These are phyloP conservation scores for Andrena flavipes DNA, from an alignment of 2,888 invertebrate species.

Conservation along the genomic window DNA sequence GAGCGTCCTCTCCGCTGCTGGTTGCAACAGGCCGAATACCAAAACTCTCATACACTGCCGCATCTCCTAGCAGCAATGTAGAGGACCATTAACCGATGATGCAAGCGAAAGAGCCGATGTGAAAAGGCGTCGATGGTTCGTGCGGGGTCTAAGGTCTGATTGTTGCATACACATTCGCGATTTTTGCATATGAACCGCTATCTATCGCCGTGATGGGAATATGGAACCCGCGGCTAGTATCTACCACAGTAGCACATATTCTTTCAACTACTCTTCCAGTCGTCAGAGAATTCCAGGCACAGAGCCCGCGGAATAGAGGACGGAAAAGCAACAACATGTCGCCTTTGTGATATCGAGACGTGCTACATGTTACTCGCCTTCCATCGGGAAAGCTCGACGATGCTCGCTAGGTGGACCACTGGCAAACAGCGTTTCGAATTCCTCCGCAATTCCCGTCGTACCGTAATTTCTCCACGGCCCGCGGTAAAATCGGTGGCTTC, in stretches of 20 bases:
- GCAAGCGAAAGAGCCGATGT: neutral
- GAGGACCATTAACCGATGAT: neutral
- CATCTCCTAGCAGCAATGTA: neutral
- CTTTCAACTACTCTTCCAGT: too few species aligned
- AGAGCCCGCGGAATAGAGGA: neutral
- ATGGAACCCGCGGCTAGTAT: neutral
- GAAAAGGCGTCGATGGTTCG: neutral
- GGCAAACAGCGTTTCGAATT: slow-evolving; percentile 32
- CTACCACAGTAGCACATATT: neutral
- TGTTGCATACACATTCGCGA: neutral
- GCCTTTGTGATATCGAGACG: neutral
- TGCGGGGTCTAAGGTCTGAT: neutral
- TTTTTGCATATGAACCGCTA: slow-evolving; percentile 1
- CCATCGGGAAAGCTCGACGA: slow-evolving; percentile 14
- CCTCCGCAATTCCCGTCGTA: slow-evolving; percentile 29
- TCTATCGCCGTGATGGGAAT: neutral
- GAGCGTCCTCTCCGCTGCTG: neutral
- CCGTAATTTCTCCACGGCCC: slow-evolving; percentile 32
- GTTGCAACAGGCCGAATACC: neutral
- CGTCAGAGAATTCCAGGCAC: too few species aligned
- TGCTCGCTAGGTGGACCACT: neutral
- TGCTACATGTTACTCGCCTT: neutral
- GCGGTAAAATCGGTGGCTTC: slow-evolving; percentile 46
- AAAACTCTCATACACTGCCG: neutral
- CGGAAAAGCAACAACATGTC: neutral